These are phyloP conservation scores for Neoseiulus cucumeris DNA, from an alignment of 1,140 invertebrate genomes.

Conservation along the genomic window DNA sequence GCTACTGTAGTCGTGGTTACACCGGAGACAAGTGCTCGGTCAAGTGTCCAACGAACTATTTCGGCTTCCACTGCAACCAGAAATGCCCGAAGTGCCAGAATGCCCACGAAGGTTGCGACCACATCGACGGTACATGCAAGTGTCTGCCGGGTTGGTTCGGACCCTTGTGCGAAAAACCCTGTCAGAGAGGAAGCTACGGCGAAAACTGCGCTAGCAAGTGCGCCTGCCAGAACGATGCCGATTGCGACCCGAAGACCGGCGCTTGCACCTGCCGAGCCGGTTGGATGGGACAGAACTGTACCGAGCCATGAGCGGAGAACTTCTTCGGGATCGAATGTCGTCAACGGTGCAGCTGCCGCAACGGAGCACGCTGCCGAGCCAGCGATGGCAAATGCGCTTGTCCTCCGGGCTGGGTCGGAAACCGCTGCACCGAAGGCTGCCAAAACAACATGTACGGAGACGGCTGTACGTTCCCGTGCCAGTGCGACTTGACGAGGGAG, in stretches of 20 bases:
- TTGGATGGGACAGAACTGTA: constrained; percentile 43
- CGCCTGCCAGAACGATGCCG: constrained; percentile 28
- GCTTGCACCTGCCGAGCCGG: constrained; percentile 28
- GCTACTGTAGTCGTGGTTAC: constrained; percentile 60
- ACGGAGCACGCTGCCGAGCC: constrained; percentile 62
- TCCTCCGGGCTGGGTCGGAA: constrained; percentile 66
- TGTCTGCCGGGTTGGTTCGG: constrained; percentile 33
- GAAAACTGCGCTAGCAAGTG: constrained; percentile 27
- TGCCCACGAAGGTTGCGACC: constrained; percentile 36
- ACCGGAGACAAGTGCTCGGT: constrained; percentile 32
- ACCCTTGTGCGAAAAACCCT: constrained; percentile 21
- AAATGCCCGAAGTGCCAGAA: constrained; percentile 30
- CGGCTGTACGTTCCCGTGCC: constrained; percentile 35
- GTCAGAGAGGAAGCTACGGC: constrained; percentile 26
- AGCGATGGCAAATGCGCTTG: constrained; percentile 70
- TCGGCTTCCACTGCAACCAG: constrained; percentile 47
- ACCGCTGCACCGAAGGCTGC: constrained; percentile 53
- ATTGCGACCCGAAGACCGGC: constrained; percentile 30
- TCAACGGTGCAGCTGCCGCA: constrained; percentile 57
- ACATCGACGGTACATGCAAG: constrained; percentile 23
- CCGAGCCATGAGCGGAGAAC: constrained; percentile 42
- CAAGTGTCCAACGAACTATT: constrained; percentile 26
- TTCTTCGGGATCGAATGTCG: constrained; percentile 56
- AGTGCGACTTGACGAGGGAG: not conserved
- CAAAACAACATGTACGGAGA: constrained; percentile 57